Evolutionary conservation across 2,113 vertebrate genomes (phyloP).

Genomic region (Lanius ludovicianus): DNA sequence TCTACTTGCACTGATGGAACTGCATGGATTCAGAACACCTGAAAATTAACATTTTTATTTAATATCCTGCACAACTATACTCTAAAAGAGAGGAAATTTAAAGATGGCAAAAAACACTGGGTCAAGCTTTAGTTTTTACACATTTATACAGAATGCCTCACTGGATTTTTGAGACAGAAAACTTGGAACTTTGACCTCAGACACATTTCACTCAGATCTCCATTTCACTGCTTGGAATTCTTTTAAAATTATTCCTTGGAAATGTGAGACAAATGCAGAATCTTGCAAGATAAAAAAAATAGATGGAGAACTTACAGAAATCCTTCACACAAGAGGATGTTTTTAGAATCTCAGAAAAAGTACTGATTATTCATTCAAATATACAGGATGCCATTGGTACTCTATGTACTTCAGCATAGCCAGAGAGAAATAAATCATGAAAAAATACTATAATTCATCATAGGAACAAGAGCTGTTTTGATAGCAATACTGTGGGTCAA

Average conservation of each 20-base stretch:
- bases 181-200: background rate
- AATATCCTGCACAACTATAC: background rate
- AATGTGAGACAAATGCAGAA: background rate
- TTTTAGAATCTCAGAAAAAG: background rate
- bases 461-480: background rate
- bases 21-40: background rate
- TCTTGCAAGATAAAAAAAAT: background rate
- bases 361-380: background rate
- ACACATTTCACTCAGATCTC: background rate
- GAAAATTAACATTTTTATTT: background rate
- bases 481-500: background rate
- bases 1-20: background rate
- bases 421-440: background rate
- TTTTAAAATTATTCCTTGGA: background rate
- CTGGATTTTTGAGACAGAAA: background rate
- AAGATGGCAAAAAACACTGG: background rate
- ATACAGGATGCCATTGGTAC: background rate
- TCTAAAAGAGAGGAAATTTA: background rate
- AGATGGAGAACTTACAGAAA: background rate
- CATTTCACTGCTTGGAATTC: background rate
- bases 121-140: background rate
- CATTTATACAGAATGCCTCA: background rate
- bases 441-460: background rate
- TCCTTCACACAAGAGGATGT: background rate
- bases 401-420: background rate